Base-by-base conservation (phyloP, 2,888 invertebrate genomes). In the Sarcophaga subvicina region DNA sequence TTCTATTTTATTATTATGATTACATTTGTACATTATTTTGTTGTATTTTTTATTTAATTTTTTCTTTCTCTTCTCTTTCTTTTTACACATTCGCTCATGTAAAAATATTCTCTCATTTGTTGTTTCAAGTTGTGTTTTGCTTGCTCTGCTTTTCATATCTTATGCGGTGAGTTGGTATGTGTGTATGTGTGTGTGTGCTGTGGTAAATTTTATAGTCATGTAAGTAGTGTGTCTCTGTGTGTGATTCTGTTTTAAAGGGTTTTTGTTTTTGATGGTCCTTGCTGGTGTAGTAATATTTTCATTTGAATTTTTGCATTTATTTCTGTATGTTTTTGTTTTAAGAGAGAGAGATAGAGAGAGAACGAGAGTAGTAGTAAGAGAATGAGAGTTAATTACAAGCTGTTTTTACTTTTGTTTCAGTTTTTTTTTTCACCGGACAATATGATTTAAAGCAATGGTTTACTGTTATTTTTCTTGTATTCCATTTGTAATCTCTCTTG, bases 1-100 rank as follows among this genome's bases (percentile, higher is more conserved):
- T 88, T 77, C 73, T 83, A 76, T 84, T 81, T 85, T 80, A 76
- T 84, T 82, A 80, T 80, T 81, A 76, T 84, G 76, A 82, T 84
- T 71, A 80, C 76, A 82, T 76, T 70, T 80, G 6, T 62, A 37
- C 22, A 1, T n/a, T 75, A 67, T 75, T 62, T 69, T 62, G 14
- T 2, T 60, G 62, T 70, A 14, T 62, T 22, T n/a, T 22, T n/a
- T 20, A 14, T 62, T n/a, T 6, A 0, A 6, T 8, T 62, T 54
- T 54, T 14, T 3, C 14, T 49, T 1, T 8, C 49, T 14, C 14
- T 49, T 11, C 14, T 14, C 1, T 49, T 14, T 37, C 10, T 37
- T 10, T 37, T 3, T 37, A 37, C 22, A 22, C 37, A 37, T 37
- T 37, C 37, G 37, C 37, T 37, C 37, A 37, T 37, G 37, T 37